Evolutionary conservation across 2,797 vertebrate species (phyloP).

Genomic region (Argyrosomus regius): DNA sequence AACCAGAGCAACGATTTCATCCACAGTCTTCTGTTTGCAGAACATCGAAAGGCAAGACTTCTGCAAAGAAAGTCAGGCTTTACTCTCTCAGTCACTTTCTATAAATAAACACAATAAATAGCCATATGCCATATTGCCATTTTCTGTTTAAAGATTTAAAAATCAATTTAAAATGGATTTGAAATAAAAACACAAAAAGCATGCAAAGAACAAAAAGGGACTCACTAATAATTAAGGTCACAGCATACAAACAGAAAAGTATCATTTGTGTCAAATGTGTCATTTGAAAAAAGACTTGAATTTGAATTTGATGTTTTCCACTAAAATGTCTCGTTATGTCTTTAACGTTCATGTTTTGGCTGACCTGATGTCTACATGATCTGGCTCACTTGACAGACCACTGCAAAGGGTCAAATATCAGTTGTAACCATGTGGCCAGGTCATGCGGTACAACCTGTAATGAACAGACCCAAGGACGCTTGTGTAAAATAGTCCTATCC

Average conservation of each 20-base stretch:
- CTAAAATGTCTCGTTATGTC: neutral
- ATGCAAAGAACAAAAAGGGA: neutral
- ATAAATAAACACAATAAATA: neutral
- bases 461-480: conserved; percentile 32
- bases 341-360: neutral
- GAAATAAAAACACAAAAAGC: neutral
- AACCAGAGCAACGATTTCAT: neutral
- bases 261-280: no score
- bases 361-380: conserved; percentile 5
- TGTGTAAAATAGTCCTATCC: conserved; percentile 44
- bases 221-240: neutral
- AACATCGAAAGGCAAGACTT: neutral
- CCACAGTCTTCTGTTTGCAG: neutral
- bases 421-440: conserved; percentile 27
- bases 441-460: conserved; percentile 45
- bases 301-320: neutral
- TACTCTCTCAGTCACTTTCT: neutral
- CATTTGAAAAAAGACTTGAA: no score
- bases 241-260: neutral
- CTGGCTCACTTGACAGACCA: conserved; percentile 26
- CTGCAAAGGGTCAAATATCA: conserved; percentile 60
- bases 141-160: neutral
- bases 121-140: neutral
- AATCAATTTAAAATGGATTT: no score
- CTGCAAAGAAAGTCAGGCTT: neutral